Evolutionary conservation across 2,113 vertebrate genomes (phyloP).

Genomic region (Erythrolamprus reginae): DNA sequence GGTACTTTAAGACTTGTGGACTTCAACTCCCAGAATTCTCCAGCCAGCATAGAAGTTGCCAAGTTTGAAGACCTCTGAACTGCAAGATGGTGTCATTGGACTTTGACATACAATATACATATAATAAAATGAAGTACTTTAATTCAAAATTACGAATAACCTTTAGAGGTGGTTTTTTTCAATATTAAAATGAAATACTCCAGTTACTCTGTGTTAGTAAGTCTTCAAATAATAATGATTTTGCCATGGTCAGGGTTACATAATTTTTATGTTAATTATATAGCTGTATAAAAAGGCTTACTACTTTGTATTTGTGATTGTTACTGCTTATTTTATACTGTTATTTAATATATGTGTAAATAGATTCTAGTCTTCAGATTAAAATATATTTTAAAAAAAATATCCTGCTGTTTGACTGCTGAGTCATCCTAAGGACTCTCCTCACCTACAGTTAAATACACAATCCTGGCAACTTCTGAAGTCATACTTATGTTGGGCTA

Average conservation of each 20-base stretch:
- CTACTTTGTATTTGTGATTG: background rate
- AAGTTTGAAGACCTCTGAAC: no score
- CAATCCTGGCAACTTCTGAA: background rate
- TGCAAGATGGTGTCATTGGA: background rate
- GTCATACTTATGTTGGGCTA: background rate
- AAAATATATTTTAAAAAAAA: background rate
- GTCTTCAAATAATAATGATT: background rate
- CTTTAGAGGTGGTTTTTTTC: background rate
- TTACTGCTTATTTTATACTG: background rate
- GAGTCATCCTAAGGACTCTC: background rate
- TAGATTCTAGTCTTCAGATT: background rate
- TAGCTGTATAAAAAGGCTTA: background rate
- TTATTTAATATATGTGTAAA: background rate
- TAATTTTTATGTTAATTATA: background rate
- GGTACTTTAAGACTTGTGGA: no score
- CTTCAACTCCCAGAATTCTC: no score
- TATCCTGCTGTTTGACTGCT: background rate
- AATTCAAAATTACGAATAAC: background rate
- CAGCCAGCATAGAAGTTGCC: no score
- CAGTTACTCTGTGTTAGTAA: background rate
- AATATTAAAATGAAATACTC: background rate
- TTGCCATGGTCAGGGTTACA: background rate
- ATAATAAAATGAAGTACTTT: background rate
- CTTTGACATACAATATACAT: background rate
- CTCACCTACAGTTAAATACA: background rate